A percentile compares a stretch with the other conserved stretches of the same genome.
Conservation (phyloP, 92 coral and sea anemone species). For the Parazoanthus swiftii region DNA sequence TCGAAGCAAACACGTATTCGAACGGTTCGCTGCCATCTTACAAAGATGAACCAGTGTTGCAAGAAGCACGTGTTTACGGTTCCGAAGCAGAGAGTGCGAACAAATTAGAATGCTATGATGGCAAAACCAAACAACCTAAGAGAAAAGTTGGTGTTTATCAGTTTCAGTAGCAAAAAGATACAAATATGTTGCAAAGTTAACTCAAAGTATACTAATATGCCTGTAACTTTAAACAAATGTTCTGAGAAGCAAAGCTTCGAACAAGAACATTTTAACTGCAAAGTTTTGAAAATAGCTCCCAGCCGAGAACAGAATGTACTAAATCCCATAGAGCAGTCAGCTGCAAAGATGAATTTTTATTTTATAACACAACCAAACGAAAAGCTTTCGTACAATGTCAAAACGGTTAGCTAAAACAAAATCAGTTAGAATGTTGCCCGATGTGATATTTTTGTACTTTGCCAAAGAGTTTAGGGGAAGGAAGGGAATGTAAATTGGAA, state of each 20-base stretch:
- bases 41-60: not conserved
- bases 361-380: too few species aligned
- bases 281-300: not conserved
- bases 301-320: not conserved
- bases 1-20: not conserved
- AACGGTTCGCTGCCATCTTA: not conserved
- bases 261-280: too few species aligned
- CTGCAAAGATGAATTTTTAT: too few species aligned
- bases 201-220: not conserved
- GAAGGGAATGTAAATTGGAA: too few species aligned
- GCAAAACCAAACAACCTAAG: not conserved
- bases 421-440: too few species aligned
- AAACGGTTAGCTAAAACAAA: too few species aligned
- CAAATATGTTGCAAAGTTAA: not conserved
- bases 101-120: not conserved
- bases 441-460: too few species aligned
- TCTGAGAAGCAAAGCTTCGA: too few species aligned
- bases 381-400: too few species aligned
- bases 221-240: too few species aligned
- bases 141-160: slow-evolving; percentile 17
- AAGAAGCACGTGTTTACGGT: not conserved
- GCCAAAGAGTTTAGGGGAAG: too few species aligned
- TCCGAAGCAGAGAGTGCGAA: not conserved
- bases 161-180: not conserved
- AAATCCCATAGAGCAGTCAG: too few species aligned